A percentile compares a stretch with the other conserved stretches of the same genome.
phyloP scores from a whole-genome alignment of 2,888 invertebrate species.

The Neoascia interrupta region DNA sequence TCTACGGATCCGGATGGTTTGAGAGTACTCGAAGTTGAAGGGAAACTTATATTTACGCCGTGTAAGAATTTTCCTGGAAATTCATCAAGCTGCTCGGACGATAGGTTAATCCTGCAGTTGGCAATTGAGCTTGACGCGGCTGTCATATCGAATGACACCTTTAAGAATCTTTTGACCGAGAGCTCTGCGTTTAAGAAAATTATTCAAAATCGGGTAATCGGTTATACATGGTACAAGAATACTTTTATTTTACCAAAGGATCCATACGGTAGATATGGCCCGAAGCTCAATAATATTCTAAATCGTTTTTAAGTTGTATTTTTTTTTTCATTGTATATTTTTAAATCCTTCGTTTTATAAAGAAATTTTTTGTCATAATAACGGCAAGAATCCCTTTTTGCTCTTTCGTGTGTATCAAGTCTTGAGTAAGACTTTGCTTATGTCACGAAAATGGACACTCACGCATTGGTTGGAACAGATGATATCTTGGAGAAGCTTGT shows the following conservation, averaged over 20 bases:
- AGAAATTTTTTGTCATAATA: too few species aligned
- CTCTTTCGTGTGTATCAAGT: too few species aligned
- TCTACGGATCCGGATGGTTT: constrained; percentile 82
- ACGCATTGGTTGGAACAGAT: too few species aligned
- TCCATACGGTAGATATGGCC: constrained; percentile 87
- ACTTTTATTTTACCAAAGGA: constrained; percentile 91
- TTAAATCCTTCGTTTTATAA: too few species aligned
- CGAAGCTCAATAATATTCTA: constrained; percentile 85
- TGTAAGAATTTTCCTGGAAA: constrained; percentile 85
- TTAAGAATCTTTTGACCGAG: constrained; percentile 84
- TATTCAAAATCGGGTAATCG: constrained; percentile 85
- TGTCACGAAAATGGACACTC: too few species aligned
- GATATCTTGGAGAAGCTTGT: too few species aligned
- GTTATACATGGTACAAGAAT: constrained; percentile 90
- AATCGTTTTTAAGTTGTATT: too few species aligned
- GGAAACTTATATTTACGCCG: constrained; percentile 86
- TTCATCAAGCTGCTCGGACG: constrained; percentile 85
- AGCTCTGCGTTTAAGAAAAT: constrained; percentile 84
- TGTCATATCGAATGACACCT: constrained; percentile 88
- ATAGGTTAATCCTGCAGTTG: constrained; percentile 88
- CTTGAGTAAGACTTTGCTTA: too few species aligned
- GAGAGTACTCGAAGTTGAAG: constrained; percentile 82
- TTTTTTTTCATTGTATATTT: too few species aligned
- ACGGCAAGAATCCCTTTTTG: too few species aligned
- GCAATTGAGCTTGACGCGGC: constrained; percentile 86